Conservation (phyloP, 2,113 vertebrate species). For the Megatriorchis doriae region DNA sequence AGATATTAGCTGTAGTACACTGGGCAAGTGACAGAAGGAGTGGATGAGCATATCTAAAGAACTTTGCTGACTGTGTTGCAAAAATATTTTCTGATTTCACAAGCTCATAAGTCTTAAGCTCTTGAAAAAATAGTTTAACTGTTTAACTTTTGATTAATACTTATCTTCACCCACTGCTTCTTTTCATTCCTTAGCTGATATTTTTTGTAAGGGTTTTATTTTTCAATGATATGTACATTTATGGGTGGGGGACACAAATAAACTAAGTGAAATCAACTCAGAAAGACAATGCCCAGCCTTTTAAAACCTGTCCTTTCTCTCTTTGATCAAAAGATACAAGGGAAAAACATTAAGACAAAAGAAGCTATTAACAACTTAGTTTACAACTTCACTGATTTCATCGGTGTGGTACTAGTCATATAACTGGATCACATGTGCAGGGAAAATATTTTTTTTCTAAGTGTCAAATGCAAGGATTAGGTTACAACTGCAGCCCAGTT, state of each 20-base stretch:
- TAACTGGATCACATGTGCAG: constrained; percentile 1
- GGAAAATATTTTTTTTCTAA: constrained; percentile 3
- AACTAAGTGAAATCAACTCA: background rate
- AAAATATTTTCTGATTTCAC: background rate
- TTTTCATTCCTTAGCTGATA: background rate
- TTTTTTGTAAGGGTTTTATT: background rate
- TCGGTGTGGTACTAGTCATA: background rate
- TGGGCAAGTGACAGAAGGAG: background rate
- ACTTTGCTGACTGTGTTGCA: background rate
- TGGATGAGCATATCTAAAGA: background rate
- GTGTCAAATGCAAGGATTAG: constrained; percentile 60
- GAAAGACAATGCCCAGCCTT: background rate
- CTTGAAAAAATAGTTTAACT: background rate
- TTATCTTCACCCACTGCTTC: background rate
- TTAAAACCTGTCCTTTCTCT: background rate
- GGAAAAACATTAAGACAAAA: background rate
- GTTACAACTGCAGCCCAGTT: constrained; percentile 62
- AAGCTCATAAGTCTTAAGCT: background rate
- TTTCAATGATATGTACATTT: background rate
- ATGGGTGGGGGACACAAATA: background rate
- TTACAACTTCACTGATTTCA: background rate
- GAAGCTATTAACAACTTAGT: background rate
- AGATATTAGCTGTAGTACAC: background rate
- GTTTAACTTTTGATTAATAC: background rate
- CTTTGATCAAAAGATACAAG: background rate